Evolutionary conservation across 2,797 vertebrate species (phyloP).

Genomic region (Melanotaenia trifasciata): DNA sequence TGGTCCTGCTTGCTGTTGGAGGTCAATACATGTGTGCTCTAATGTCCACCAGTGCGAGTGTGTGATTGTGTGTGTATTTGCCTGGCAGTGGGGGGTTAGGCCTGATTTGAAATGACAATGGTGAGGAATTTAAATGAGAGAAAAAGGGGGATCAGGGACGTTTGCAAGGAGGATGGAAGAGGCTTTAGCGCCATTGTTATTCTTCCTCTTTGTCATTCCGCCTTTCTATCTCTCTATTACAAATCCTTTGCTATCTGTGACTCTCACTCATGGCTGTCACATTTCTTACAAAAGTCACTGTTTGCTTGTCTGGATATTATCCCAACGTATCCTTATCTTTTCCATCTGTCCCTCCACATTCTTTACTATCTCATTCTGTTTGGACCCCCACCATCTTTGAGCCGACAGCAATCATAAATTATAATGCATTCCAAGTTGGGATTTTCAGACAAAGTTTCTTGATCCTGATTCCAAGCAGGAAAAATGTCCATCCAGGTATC

Average conservation of each 20-base stretch:
- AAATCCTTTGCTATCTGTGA: slow-evolving; percentile 50
- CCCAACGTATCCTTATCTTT: slow-evolving; percentile 36
- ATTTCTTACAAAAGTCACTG: slow-evolving; percentile 41
- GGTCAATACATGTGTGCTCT: slow-evolving; percentile 59
- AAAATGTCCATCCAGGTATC: too few relatives aligned
- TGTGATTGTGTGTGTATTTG: slow-evolving; percentile 47
- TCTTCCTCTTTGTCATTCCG: slow-evolving; percentile 73
- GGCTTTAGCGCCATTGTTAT: slow-evolving; percentile 77
- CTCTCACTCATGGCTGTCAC: slow-evolving; percentile 40
- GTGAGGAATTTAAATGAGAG: slow-evolving; percentile 78
- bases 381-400: background rate
- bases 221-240: slow-evolving; percentile 70
- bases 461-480: background rate
- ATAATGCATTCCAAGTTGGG: background rate
- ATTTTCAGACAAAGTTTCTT: background rate
- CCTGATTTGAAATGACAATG: slow-evolving; percentile 74
- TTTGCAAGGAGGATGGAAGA: slow-evolving; percentile 73
- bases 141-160: slow-evolving; percentile 68
- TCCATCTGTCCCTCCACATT: slow-evolving; percentile 11
- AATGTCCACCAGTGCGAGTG: slow-evolving; percentile 55
- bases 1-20: slow-evolving; percentile 56
- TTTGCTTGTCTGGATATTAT: slow-evolving; percentile 45
- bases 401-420: slow-evolving; percentile 7
- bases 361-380: background rate
- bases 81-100: slow-evolving; percentile 62